These are phyloP conservation scores for Cebus imitator DNA, from an alignment of 2,113 vertebrate species.

Conservation along the genomic window DNA sequence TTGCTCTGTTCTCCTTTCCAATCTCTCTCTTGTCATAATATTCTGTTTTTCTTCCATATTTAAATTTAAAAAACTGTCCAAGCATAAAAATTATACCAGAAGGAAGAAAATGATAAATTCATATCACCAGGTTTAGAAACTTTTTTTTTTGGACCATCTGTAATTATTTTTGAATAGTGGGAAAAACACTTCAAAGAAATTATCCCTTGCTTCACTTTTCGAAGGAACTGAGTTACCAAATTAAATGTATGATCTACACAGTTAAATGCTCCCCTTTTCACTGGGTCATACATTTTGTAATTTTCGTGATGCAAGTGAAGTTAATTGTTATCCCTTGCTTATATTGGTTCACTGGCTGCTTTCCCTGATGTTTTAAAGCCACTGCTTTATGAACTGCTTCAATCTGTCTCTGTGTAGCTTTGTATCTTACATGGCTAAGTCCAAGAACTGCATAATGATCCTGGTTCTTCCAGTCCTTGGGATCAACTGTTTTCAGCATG, in stretches of 20 bases:
- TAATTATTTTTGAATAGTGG: constrained; percentile 91
- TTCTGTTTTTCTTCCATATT: constrained; percentile 94
- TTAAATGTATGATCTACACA: constrained; percentile 91
- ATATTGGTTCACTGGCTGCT: constrained; percentile 92
- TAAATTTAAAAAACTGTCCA: constrained; percentile 96
- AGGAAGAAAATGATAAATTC: constrained; percentile 92
- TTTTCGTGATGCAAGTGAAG: constrained; percentile 94
- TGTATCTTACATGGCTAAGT: constrained; percentile 89
- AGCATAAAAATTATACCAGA: constrained; percentile 96
- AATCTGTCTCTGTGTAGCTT: constrained; percentile 94
- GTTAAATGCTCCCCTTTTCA: constrained; percentile 93
- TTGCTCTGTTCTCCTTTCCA: constrained; percentile 93
- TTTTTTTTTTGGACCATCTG: constrained; percentile 93
- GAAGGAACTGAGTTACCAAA: constrained; percentile 91
- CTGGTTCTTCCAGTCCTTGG: constrained; percentile 88
- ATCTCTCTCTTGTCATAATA: constrained; percentile 94
- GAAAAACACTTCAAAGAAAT: constrained; percentile 90
- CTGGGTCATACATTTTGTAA: constrained; percentile 91
- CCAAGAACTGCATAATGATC: constrained; percentile 92
- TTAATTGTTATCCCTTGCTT: constrained; percentile 94
- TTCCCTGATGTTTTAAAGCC: constrained; percentile 92
- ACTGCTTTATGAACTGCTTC: constrained; percentile 93
- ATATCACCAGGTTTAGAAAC: constrained; percentile 86
- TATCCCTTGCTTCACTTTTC: constrained; percentile 92
- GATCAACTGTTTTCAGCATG: constrained; percentile 58